Base-by-base conservation (phyloP, 1,140 invertebrate species). In the Solen grandis region DNA sequence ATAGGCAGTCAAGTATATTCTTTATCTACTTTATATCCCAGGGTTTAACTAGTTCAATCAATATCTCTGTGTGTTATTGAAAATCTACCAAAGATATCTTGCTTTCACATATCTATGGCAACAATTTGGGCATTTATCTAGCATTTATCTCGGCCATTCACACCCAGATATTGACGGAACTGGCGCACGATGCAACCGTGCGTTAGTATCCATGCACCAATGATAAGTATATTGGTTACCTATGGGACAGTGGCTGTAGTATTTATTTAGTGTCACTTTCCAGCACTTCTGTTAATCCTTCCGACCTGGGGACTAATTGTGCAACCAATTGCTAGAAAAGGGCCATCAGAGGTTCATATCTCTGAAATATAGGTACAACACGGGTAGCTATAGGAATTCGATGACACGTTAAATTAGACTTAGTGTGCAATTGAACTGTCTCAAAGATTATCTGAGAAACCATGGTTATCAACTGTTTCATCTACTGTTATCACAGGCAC, bases 201-300 rank as follows among this genome's bases (percentile, higher is more conserved):
- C 31, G 33, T 25, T 3, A 29, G 35, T 25, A 55, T 35, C 31
- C 27, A 38, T 55, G 52, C 52, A 31, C 29, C 3, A 5, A 2
- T 8, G 74, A 76, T 76, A 65, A 52, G 33, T n/a, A 52, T 29
- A 76, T 54, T 76, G 29, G 74, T 76, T 19, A 76, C 74, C 10
- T 3, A 19, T 50, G 19, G 19, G 36, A 22, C 35, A 10, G 5
- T 31, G 52, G 27, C 38, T 27, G 36, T 35, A 8, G 4, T 76
- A 60, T 76, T 76, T 65, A 76, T 31, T 65, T 66, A 76, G 74
- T 65, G 62, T 76, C 62, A 76, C 60, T 41, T 65, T 76, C 60
- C 70, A 41, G 8, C 33, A 73, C 60, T 59, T 60, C 55, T 22
- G 59, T 57, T 57, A 57, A 36, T n/a, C 22, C 19, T 10, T 29